Evolutionary conservation across 2,113 vertebrate genomes (phyloP).

Genomic region (Vanacampus margaritifer): DNA sequence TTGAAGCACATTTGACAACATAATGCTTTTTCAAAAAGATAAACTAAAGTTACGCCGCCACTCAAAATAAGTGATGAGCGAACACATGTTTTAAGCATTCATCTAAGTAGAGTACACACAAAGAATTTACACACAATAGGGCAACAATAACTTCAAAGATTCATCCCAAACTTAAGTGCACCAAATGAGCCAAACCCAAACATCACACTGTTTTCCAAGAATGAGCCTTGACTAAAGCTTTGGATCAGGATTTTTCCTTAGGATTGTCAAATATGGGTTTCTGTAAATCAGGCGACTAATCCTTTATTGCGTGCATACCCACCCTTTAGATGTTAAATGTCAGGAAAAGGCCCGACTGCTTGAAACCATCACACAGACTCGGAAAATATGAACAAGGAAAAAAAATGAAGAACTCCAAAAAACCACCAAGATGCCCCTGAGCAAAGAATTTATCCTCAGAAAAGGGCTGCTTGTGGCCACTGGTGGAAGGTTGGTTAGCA

Average conservation of each 20-base stretch:
- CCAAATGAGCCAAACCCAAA: conserved; percentile 3
- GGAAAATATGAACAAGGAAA: conserved; percentile 62
- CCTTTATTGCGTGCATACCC: conserved; percentile 18
- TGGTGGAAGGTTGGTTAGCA: conserved; percentile 27
- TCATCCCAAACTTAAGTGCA: background rate
- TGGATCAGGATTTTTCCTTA: conserved; percentile 42
- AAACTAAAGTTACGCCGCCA: too few relatives aligned
- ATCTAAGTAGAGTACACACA: too few relatives aligned
- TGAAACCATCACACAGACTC: conserved; percentile 46
- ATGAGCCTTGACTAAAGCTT: conserved; percentile 24
- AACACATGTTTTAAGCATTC: too few relatives aligned
- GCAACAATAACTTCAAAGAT: background rate
- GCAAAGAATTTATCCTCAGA: conserved; percentile 52
- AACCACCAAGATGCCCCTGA: conserved; percentile 51
- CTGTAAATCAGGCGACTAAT: conserved; percentile 44
- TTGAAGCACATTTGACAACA: too few relatives aligned
- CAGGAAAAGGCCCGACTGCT: conserved; percentile 32
- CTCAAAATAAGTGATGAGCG: too few relatives aligned
- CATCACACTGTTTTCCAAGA: conserved; percentile 24
- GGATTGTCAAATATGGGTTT: conserved; percentile 37
- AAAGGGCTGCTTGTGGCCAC: conserved; percentile 36
- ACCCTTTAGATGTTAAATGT: conserved; percentile 37
- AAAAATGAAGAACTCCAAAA: conserved; percentile 49
- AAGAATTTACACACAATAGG: too few relatives aligned
- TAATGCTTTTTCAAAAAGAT: too few relatives aligned